Evolutionary conservation across 2,113 vertebrate genomes (phyloP).

Genomic region (Callaeas wilsoni): DNA sequence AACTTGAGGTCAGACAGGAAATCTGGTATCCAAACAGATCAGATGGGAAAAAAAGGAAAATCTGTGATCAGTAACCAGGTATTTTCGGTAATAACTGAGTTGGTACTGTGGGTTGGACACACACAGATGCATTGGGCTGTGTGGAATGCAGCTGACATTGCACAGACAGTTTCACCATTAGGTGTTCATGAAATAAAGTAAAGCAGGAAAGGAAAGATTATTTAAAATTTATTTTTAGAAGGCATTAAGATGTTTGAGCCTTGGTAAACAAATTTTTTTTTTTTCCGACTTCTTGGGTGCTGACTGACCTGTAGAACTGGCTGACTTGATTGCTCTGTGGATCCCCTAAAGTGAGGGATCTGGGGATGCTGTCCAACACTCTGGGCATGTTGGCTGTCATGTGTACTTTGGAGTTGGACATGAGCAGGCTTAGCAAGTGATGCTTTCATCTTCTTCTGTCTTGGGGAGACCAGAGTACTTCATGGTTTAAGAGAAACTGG

Average conservation of each 20-base stretch:
- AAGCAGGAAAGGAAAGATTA: not conserved
- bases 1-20: not conserved
- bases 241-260: not conserved
- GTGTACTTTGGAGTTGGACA: not conserved
- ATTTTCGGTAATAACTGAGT: not conserved
- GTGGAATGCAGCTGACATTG: not conserved
- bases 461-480: not conserved
- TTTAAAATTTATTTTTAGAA: not conserved
- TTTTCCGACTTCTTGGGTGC: not conserved
- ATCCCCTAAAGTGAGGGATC: not conserved
- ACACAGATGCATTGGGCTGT: not conserved
- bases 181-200: not conserved
- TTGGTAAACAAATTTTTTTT: not conserved
- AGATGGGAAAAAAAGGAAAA: not conserved
- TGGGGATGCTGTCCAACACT: not conserved
- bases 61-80: not conserved
- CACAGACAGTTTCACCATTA: not conserved
- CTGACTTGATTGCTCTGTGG: not conserved
- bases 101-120: not conserved
- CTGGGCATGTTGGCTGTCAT: not conserved
- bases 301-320: not conserved
- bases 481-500: not conserved
- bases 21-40: not conserved
- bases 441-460: not conserved
- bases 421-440: not conserved